Evolutionary conservation across 1,140 invertebrate species (phyloP).

Genomic region (Bombus vancouverensis): DNA sequence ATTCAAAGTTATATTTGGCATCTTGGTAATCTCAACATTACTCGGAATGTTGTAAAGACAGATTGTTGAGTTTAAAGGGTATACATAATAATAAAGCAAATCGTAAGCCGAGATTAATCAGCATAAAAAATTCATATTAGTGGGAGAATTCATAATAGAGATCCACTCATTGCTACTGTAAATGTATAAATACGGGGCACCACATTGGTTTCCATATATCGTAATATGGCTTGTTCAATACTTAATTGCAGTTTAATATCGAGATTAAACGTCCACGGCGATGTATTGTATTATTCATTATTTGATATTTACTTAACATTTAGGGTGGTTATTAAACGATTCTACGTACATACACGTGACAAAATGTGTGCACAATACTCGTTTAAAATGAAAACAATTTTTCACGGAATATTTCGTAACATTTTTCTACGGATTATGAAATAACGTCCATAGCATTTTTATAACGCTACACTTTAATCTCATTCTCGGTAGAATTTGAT

Average conservation of each 20-base stretch:
- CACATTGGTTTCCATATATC: background rate
- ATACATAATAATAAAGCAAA: background rate
- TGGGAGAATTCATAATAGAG: no score
- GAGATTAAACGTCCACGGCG: constrained; percentile 13
- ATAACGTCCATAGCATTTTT: background rate
- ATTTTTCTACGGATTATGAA: background rate
- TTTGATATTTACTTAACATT: constrained; percentile 36
- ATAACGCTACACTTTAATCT: background rate
- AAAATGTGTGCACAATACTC: no score
- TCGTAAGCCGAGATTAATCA: background rate
- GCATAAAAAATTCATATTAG: background rate
- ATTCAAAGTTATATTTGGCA: no score
- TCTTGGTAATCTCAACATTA: no score
- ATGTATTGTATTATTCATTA: constrained; percentile 41
- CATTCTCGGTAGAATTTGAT: background rate
- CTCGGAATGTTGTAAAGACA: background rate
- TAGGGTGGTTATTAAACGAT: constrained; percentile 10
- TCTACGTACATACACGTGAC: background rate
- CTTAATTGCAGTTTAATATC: constrained; percentile 43
- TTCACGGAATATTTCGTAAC: background rate
- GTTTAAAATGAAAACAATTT: background rate
- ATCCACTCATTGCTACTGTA: background rate
- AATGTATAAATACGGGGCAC: background rate
- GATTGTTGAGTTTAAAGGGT: background rate
- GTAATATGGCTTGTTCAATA: background rate